Conservation (phyloP, 2,888 invertebrate genomes). For the Hydriomena furcata region DNA sequence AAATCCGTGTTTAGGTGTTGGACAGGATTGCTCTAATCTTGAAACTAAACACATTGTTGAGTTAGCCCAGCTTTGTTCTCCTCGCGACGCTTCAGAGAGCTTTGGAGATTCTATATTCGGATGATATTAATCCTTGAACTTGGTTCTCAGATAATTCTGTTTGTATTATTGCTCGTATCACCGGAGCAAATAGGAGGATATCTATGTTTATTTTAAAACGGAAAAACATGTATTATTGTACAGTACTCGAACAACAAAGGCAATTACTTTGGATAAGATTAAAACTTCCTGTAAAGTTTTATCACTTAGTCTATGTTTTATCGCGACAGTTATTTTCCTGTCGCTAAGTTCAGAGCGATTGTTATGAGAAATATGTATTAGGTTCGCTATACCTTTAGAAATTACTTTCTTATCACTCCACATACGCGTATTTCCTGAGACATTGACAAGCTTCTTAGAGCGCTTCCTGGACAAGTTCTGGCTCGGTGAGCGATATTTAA, state of each 20-base stretch:
- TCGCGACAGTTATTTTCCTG: slow-evolving; percentile 28
- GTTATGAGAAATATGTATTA: slow-evolving; percentile 26
- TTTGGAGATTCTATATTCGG: slow-evolving; percentile 51
- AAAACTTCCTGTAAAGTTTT: slow-evolving; percentile 43
- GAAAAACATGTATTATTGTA: slow-evolving; percentile 37
- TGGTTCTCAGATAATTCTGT: slow-evolving; percentile 39
- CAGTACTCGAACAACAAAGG: slow-evolving; percentile 29
- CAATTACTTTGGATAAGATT: slow-evolving; percentile 50
- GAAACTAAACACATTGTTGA: slow-evolving; percentile 82
- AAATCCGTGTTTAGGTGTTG: slow-evolving; percentile 83
- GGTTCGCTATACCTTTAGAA: slow-evolving; percentile 26
- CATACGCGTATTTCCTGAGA: slow-evolving; percentile 52
- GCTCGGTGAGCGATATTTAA: slow-evolving; percentile 42
- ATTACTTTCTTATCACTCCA: slow-evolving; percentile 48
- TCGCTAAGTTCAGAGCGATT: slow-evolving; percentile 26
- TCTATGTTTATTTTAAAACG: slow-evolving; percentile 39
- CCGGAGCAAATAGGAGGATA: slow-evolving; percentile 39
- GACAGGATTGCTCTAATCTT: slow-evolving; percentile 79
- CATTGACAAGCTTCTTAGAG: slow-evolving; percentile 50
- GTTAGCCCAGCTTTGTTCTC: slow-evolving; percentile 74
- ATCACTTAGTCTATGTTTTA: slow-evolving; percentile 37
- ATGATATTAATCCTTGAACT: slow-evolving; percentile 56
- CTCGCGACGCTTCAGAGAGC: slow-evolving; percentile 50
- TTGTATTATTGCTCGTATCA: slow-evolving; percentile 38
- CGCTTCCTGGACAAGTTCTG: slow-evolving; percentile 54